Evolutionary conservation across 2,797 vertebrate species (phyloP), one percentile per base, ranked within the genome.

Genomic region (Fistularia tabacaria): DNA sequence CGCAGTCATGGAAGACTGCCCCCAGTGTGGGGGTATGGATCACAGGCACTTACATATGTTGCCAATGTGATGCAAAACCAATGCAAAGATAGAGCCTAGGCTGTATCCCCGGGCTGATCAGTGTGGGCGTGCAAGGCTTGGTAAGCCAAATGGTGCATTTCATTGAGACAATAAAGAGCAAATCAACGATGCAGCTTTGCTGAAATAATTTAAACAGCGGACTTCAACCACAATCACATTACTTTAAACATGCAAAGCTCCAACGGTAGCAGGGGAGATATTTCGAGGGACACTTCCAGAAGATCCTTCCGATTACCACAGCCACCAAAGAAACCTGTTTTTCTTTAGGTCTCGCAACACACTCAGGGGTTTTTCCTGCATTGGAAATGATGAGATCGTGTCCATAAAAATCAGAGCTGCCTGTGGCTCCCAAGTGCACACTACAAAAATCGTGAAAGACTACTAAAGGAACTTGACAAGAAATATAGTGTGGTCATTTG

Each of bases 111-210:
- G 37, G 7, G 14, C 57, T 70, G 61, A 70, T 76, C 67, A 64
- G 66, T 40, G 56, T 62, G 9, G 57, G 71, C 54, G 57, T 81
- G 71, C 39, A 59, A 61, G 42, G 74, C 66, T 77, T 72, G 70
- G 75, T 74, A 73, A 47, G 50, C 65, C 72, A 77, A 81, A 75
- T 76, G 66, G 70, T 78, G 81, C 71, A 56, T 82, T 85, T 86
- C 72, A 85, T 75, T 63, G 67, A 86, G 76, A 88, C 81, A 86
- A 83, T 86, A 88, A 84, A 87, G 67, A 84, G 79, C 73, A 79
- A 87, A 86, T 87, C 79, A 83, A 81, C 81, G 74, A 71, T 62
- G 72, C 68, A 62, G 71, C 76, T 46, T 81, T 57, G 13, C 60
- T 79, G 60, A 84, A 86, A 84, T 77, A 79, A 87, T 77, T 71